These are phyloP conservation scores for Strigops habroptila DNA, from an alignment of 2,113 vertebrate genomes.

Conservation along the genomic window DNA sequence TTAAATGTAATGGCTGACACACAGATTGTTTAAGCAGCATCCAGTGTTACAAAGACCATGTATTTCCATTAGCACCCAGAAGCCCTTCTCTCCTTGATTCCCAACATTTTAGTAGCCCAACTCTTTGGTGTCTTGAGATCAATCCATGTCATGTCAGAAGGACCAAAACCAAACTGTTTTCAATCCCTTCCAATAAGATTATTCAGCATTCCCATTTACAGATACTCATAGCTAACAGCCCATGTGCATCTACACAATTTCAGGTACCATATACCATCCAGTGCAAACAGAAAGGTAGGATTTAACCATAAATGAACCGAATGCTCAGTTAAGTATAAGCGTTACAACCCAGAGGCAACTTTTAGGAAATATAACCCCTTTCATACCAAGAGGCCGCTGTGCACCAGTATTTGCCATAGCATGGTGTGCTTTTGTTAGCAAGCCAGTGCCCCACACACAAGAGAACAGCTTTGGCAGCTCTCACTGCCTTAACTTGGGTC, in stretches of 20 bases:
- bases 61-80: not conserved
- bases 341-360: not conserved
- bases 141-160: not conserved
- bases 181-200: not conserved
- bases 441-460: accelerated
- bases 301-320: not conserved
- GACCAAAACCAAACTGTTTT: not conserved
- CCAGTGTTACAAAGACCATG: not conserved
- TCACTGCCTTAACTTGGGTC: accelerated
- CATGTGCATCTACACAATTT: not conserved
- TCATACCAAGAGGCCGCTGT: not conserved
- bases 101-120: not conserved
- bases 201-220: not conserved
- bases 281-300: not conserved
- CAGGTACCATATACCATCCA: not conserved
- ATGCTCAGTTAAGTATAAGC: not conserved
- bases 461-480: not conserved
- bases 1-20: not conserved
- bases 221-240: not conserved
- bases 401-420: not conserved
- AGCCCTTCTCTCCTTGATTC: not conserved
- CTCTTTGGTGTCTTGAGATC: not conserved
- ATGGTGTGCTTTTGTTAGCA: not conserved
- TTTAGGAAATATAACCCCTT: not conserved
- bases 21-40: not conserved